Base-by-base conservation (phyloP, 1,140 invertebrate species). In the Aphelenchoides avenae region DNA sequence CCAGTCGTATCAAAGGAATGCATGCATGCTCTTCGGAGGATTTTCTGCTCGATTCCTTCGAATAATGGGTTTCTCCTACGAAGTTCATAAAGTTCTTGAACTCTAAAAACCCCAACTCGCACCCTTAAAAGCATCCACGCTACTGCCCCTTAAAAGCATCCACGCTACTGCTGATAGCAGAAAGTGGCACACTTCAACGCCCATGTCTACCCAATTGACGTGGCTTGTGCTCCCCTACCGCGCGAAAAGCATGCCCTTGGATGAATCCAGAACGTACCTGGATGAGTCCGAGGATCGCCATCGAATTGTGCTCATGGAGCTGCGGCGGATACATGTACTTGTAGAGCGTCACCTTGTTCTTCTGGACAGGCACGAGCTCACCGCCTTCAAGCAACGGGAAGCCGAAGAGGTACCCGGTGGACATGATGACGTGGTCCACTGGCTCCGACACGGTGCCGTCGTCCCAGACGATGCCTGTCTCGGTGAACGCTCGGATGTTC, bases 241-340 rank as follows among this genome's bases (percentile, higher is more conserved):
- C n/a, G n/a, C n/a, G n/a, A n/a, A n/a, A n/a, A n/a, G n/a, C n/a
- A n/a, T n/a, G n/a, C n/a, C n/a, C n/a, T n/a, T n/a, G n/a, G n/a
- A n/a, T n/a, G n/a, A n/a, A n/a, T n/a, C 31, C 7, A 26, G 1
- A 15, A 26, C 9, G n/a, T 24, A 61, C 62, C 64, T 68, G 65
- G 31, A 81, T 62, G 18, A 80, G 75, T 4, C 82, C 82, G 43
- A 83, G 79, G 5, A 83, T 61, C 15, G 79, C 77, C 40, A 83
- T 56, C 1, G 80, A 79, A 5, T 61, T 73, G 33, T 79, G 77
- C 34, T 74, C 57, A 26, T 54, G 48, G 5, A 78, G 54, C 26
- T 79, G 36, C 11, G 79, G 78, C 20, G 78, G 78, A 41, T 79
- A 81, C 53, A 80, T 75, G 53, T 77, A 76, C 53, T 79, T 80